Percentiles rank a stretch among this genome's conserved stretches.
phyloP scores from a whole-genome alignment of 1,140 invertebrate genomes.

The Phenacoccus solenopsis region DNA sequence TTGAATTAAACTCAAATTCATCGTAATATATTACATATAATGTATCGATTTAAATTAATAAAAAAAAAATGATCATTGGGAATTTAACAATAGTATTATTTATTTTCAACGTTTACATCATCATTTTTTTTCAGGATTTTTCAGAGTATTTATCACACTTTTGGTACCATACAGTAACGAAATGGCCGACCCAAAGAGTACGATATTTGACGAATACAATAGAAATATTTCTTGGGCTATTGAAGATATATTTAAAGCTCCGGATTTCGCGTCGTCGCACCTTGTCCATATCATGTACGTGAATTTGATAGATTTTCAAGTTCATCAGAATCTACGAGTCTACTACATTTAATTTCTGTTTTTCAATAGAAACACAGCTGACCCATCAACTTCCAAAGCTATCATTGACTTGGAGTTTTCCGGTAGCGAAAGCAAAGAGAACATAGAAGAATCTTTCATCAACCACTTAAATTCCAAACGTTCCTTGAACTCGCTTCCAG shows the following conservation, averaged over 20 bases:
- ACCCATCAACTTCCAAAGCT: background rate
- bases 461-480: background rate
- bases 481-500: background rate
- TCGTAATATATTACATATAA: no score
- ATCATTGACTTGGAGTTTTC: background rate
- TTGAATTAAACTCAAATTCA: no score
- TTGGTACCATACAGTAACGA: background rate
- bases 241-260: background rate
- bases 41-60: no score
- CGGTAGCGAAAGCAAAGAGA: background rate
- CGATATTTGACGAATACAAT: background rate
- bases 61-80: no score
- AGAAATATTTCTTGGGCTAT: background rate
- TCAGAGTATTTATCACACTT: background rate
- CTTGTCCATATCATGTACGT: background rate
- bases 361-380: background rate
- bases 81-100: no score
- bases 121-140: background rate
- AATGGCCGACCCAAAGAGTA: background rate
- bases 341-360: background rate
- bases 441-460: background rate
- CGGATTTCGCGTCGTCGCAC: background rate
- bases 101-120: no score
- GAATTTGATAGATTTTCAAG: no score
- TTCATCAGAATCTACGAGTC: no score